Evolutionary conservation across 2,113 vertebrate species (phyloP).

Genomic region (Corythornis cristatus): DNA sequence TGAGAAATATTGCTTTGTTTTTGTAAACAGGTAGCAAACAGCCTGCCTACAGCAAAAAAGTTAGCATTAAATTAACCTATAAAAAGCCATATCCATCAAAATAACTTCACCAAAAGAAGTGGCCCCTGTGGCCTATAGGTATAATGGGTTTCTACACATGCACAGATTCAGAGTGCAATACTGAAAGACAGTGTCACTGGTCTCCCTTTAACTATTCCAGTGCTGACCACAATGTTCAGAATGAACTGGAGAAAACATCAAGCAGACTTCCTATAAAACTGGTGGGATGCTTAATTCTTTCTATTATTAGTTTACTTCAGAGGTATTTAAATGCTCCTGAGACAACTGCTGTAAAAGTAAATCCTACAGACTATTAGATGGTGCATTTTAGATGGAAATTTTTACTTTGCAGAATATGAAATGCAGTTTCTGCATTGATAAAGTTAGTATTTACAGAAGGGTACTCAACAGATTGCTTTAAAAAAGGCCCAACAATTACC

Average conservation of each 20-base stretch:
- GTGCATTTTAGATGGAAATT: not conserved
- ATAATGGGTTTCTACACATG: fast-evolving
- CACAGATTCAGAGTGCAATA: not conserved
- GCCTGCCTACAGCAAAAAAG: not conserved
- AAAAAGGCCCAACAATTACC: not conserved
- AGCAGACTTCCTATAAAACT: not conserved
- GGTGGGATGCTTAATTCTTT: not conserved
- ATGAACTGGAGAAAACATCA: not conserved
- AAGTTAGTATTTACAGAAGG: not conserved
- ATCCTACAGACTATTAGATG: not conserved
- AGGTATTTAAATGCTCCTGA: not conserved
- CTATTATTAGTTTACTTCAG: not conserved
- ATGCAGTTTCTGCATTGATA: not conserved
- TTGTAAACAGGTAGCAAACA: not conserved
- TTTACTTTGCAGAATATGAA: not conserved
- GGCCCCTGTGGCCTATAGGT: not conserved
- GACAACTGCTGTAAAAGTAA: not conserved
- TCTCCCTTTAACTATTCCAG: not conserved
- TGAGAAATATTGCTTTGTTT: not conserved
- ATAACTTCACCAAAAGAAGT: not conserved
- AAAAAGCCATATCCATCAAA: not conserved
- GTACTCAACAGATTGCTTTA: too few relatives aligned
- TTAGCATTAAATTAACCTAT: not conserved
- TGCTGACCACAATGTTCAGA: not conserved
- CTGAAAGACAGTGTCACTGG: fast-evolving